Base-by-base conservation (phyloP, 2,888 invertebrate species). In the Xestia rhomboidea region DNA sequence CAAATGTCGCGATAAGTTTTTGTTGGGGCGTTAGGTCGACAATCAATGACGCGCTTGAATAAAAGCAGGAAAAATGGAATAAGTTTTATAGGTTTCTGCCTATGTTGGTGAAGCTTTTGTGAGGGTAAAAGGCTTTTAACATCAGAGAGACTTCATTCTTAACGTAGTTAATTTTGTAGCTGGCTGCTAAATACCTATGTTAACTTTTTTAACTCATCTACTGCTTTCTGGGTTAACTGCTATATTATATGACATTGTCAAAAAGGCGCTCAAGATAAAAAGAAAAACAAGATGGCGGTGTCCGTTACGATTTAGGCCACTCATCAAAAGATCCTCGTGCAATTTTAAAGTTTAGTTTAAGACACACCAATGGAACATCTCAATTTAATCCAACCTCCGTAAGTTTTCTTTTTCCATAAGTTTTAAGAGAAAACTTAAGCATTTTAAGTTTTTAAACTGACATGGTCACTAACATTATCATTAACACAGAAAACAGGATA, bases 1-100 rank as follows among this genome's bases (percentile, higher is more conserved):
- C 95, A 96, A 96, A 96, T 95, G 95, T 94, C 92, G 89, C 91
- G 96, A 96, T 96, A 96, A 96, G 94, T 94, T 94, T 95, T 93
- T 95, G 95, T 95, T 93, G 95, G 95, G 96, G 96, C 96, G 96
- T 93, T 95, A 95, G 95, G 95, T 95, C 93, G 95, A 91, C 91
- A 91, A 87, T 93, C 94, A 94, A 93, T 95, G 95, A 92, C 92
- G 89, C 89, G 89, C 92, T 88, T 89, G 93, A 94, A 91, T 93
- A 92, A 88, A 90, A 90, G 82, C 86, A 74, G 81, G 82, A 79
- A 86, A 81, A 78, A 60, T 73, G 81, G 81, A 78, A 78, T 83
- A 81, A 57, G 82, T 76, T 80, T 81, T 64, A 71, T 73, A 69
- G 68, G 85, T 89, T 87, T 80, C 57, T 94, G 87, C 94, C 93